A percentile compares a stretch with the other conserved stretches of the same genome.
phyloP scores from a whole-genome alignment of 2,113 vertebrate genomes.

The Salvelinus alpinus region DNA sequence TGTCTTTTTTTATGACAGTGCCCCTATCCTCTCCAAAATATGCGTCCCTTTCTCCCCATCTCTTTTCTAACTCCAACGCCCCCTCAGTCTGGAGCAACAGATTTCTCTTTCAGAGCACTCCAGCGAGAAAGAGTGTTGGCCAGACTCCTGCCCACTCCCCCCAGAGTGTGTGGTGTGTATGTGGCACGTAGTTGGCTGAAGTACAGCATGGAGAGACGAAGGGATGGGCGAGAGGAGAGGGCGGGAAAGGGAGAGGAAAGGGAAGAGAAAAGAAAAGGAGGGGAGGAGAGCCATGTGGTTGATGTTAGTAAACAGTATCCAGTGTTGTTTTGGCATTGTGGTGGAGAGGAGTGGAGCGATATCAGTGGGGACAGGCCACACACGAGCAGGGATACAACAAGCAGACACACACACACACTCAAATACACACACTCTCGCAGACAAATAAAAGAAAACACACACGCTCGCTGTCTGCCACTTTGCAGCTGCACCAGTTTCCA shows the following conservation, averaged over 20 bases:
- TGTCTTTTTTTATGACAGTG: too few relatives aligned
- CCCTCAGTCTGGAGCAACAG: conserved; percentile 63
- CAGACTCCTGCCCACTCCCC: too few relatives aligned
- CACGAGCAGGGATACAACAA: conserved; percentile 4
- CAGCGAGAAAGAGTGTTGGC: conserved; percentile 54
- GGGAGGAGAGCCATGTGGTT: conserved; percentile 80
- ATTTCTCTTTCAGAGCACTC: conserved; percentile 72
- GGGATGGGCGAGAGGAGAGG: background rate
- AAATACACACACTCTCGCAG: conserved; percentile 67
- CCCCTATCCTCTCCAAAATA: background rate
- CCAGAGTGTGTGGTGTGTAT: background rate
- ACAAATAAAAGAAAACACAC: conserved; percentile 72
- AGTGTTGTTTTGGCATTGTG: conserved; percentile 75
- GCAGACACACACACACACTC: conserved; percentile 28
- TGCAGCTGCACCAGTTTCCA: conserved; percentile 93
- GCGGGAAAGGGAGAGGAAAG: background rate
- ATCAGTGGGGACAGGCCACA: conserved; percentile 77
- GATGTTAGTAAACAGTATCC: conserved; percentile 94
- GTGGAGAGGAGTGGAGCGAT: conserved; percentile 74
- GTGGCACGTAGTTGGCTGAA: conserved; percentile 44
- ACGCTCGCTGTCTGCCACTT: conserved; percentile 77
- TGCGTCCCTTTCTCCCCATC: conserved; percentile 29
- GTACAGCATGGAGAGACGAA: conserved; percentile 26
- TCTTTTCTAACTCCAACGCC: conserved; percentile 18
- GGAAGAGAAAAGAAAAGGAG: conserved; percentile 18